phyloP scores from a whole-genome alignment of 2,888 invertebrate genomes.

The Limnephilus rhombicus region DNA sequence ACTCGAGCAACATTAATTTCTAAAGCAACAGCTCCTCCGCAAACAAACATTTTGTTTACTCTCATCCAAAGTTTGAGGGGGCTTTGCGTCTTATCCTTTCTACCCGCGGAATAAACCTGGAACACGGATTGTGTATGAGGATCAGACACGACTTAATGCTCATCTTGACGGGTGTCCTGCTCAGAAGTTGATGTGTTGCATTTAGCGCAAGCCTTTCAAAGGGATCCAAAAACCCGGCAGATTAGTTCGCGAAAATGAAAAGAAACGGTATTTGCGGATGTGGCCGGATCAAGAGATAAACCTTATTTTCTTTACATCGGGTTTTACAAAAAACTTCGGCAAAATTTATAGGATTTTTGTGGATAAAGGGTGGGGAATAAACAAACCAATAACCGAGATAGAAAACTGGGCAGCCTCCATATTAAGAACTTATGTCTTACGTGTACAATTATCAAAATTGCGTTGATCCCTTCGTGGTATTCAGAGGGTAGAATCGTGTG shows the following conservation, averaged over 20 bases:
- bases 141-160: conserved; percentile 3
- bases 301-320: not conserved
- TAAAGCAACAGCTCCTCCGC: not conserved
- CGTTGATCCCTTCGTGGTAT: not conserved
- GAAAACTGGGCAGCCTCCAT: not conserved
- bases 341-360: not conserved
- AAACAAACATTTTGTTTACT: not conserved
- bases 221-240: not conserved
- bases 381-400: not conserved
- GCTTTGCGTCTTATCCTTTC: not conserved
- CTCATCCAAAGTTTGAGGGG: not conserved
- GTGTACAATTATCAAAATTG: not conserved
- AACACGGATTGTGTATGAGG: not conserved
- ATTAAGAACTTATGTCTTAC: not conserved
- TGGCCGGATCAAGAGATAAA: not conserved
- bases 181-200: conserved; percentile 26
- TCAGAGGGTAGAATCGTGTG: not conserved
- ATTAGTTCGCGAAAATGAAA: not conserved
- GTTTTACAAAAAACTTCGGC: not conserved
- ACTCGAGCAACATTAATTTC: not conserved
- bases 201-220: conserved; percentile 8
- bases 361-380: not conserved
- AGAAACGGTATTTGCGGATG: not conserved
- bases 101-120: not conserved
- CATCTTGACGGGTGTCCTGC: conserved; percentile 11